Base-by-base conservation (phyloP, 1,140 invertebrate genomes). In the Anagrus nilaparvatae region DNA sequence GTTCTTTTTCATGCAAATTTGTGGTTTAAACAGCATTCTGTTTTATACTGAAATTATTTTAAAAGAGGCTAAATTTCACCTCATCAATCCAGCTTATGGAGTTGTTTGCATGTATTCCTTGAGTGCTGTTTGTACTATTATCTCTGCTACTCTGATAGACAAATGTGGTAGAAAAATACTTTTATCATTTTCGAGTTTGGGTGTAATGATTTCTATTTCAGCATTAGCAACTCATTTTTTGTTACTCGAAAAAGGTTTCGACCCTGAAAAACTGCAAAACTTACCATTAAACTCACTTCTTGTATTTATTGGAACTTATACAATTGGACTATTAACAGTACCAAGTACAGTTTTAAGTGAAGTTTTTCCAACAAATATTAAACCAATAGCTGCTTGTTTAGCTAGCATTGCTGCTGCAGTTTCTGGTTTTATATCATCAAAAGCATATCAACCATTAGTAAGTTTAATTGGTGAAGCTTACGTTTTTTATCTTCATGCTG, bases 1-100 rank as follows among this genome's bases (percentile, higher is more conserved):
- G 41, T 79, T 82, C 52, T 65, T 78, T 5, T 77, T 83, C 12
- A 81, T 87, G 55, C 81, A 86, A 54, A 70, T 85, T 21, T 80
- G 76, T 39, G 81, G 84, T 2, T 77, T 82, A 12, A 80, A 80
- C 36, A 79, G 76, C 2, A 69, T 87, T 16, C 76, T 78, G 45
- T 77, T 79, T 19, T 86, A 86, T 51, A 73, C 81, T 12, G 78
- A 83, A 43, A 73, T 76, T 27, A 86, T 88, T 51, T 76, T 88
- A 43, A 70, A 73, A 5, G 59, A 66, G 23, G 71, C 72, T 18
- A 74, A 76, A 39, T 68, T 70, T 4, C 59, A 48, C 1, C 29
- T 60, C 0, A 53, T 77, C 10, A 53, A 61, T 3, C 56, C 70
- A 8, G 53, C 68, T 33, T 55, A 64, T 25, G 63, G 71, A 6